A percentile compares a stretch with the other conserved stretches of the same genome.
Evolutionary conservation across 1,140 invertebrate genomes (phyloP).

Genomic region (Cardiocondyla obscurior): DNA sequence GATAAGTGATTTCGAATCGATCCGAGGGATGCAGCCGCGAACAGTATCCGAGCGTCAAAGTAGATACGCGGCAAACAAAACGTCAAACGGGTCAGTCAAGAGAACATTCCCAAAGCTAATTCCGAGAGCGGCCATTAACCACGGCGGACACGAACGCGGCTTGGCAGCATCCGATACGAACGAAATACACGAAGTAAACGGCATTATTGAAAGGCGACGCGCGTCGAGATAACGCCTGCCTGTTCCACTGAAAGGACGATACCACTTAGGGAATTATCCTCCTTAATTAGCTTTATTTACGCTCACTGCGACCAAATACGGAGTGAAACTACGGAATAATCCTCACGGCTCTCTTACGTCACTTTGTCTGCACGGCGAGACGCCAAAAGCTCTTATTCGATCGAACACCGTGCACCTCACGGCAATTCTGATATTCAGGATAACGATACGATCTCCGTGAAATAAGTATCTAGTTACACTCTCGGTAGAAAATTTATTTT

Average conservation of each 20-base stretch:
- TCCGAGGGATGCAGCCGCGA: background rate
- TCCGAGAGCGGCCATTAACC: conserved; percentile 42
- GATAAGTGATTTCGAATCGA: background rate
- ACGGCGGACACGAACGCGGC: conserved; percentile 23
- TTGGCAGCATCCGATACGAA: background rate
- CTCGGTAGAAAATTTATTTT: background rate
- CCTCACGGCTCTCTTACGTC: background rate
- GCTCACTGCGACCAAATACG: background rate
- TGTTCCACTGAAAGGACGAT: conserved; percentile 26
- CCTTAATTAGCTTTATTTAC: conserved; percentile 54
- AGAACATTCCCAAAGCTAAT: conserved; percentile 40
- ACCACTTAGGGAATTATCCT: conserved; percentile 39
- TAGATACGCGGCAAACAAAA: conserved; percentile 41
- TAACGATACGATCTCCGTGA: background rate
- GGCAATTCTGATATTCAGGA: background rate
- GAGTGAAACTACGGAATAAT: conserved; percentile 25
- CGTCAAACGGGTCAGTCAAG: conserved; percentile 52
- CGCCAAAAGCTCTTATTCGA: background rate
- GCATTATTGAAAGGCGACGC: conserved; percentile 49
- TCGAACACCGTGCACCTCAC: background rate
- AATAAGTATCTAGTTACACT: background rate
- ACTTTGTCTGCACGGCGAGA: background rate
- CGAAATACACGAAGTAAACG: conserved; percentile 46
- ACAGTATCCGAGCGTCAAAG: background rate
- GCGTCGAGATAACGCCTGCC: conserved; percentile 7